Evolutionary conservation across 2,888 invertebrate genomes (phyloP), one percentile per base, ranked within the genome.

Genomic region (Papilio protenor): DNA sequence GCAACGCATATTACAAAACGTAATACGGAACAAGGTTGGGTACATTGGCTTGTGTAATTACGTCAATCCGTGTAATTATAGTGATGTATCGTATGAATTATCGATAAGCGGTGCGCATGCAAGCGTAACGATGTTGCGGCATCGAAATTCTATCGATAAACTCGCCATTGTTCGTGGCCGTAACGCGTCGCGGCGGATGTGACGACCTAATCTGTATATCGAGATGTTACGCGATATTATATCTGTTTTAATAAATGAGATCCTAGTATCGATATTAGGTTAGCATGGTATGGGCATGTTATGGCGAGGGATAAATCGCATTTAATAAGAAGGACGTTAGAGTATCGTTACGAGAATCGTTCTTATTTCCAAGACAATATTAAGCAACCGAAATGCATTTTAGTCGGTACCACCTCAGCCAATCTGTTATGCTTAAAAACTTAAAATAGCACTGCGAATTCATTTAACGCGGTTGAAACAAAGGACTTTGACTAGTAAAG

Each of bases 61-160:
- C 77, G 77, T 77, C 74, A 74, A 77, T 74, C 61, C 70, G 59
- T 61, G 77, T 77, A 75, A 77, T 77, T 77, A 77, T 74, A 77
- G 74, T 73, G 77, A 71, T 70, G 77, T 70, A 70, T 77, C 77
- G 52, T 70, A 77, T 77, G 77, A 74, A 75, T 77, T 77, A 77
- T 75, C 74, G 74, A 77, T 77, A 77, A 77, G 70, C 61, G 52
- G 61, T 23, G 66, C 45, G 52, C 77, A 77, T 73, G 77, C 64
- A 77, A 61, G 70, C 77, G 70, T 78, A 78, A 78, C 75, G 66
- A 47, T 40, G 74, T 70, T 59, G 61, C 70, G 70, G 84, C 86
- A 87, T 90, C 89, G 87, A 90, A 90, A 91, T 91, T 89, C 90
- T 61, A 89, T 84, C 86, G 87, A 86, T 88, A 92, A 92, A 91